Conservation (phyloP, 2,888 invertebrate species). For the Cryptosula pallasiana region DNA sequence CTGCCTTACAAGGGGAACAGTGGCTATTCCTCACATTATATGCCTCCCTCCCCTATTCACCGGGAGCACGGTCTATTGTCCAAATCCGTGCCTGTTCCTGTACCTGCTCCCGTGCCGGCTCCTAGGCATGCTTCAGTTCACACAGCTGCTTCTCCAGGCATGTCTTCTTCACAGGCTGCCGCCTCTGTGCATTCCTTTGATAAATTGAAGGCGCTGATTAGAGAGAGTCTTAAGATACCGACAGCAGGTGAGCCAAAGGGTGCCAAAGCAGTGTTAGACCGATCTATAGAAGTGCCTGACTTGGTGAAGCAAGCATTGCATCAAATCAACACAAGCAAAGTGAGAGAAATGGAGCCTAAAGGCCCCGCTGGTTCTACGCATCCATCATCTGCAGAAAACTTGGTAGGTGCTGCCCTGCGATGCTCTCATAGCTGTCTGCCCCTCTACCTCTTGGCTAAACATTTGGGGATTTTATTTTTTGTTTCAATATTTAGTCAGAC, state of each 20-base stretch:
- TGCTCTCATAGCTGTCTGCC: no score
- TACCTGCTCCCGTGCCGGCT: not conserved
- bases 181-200: slow-evolving; percentile 4
- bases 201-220: not conserved
- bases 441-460: no score
- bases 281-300: not conserved
- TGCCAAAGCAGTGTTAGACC: not conserved
- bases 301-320: slow-evolving; percentile 14
- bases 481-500: no score
- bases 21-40: not conserved
- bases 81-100: not conserved
- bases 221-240: slow-evolving; percentile 4
- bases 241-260: not conserved
- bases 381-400: no score
- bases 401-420: no score
- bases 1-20: not conserved
- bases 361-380: no score
- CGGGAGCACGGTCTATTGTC: not conserved
- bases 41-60: no score
- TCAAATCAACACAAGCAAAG: not conserved
- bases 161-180: not conserved
- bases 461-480: no score
- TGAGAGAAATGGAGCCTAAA: not conserved
- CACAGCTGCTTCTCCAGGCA: not conserved
- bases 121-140: not conserved